A percentile compares a stretch with the other conserved stretches of the same genome.
Conservation (phyloP, 2,797 vertebrate genomes). For the Leptoclinus maculatus region DNA sequence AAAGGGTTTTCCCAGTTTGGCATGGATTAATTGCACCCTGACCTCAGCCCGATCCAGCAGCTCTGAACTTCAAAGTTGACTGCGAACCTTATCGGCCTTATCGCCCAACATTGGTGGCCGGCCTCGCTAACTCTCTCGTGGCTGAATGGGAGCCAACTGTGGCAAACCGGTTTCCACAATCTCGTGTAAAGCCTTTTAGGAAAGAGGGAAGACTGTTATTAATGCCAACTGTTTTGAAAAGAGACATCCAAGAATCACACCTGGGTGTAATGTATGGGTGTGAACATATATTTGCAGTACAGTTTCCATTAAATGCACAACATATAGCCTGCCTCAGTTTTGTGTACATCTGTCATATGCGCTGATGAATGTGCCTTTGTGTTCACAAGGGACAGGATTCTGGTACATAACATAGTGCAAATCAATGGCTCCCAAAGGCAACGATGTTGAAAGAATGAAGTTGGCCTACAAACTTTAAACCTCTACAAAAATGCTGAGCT, state of each 20-base stretch:
- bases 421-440: slow-evolving; percentile 50
- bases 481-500: slow-evolving; percentile 38
- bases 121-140: neutral
- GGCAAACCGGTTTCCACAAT: neutral
- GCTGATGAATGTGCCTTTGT: slow-evolving; percentile 48
- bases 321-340: slow-evolving; percentile 22
- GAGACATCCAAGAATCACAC: neutral
- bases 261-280: neutral
- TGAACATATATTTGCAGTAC: slow-evolving; percentile 3
- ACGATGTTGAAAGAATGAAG: slow-evolving; percentile 36
- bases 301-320: slow-evolving; percentile 23
- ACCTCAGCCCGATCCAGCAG: neutral
- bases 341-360: slow-evolving; percentile 29
- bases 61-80: neutral
- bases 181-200: neutral
- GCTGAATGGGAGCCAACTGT: slow-evolving; percentile 4
- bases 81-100: neutral
- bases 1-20: neutral
- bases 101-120: neutral
- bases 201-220: neutral
- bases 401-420: slow-evolving; percentile 38
- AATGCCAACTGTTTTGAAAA: neutral
- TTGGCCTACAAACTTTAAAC: slow-evolving; percentile 21
- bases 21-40: neutral
- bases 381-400: slow-evolving; percentile 33